Evolutionary conservation across 2,113 vertebrate species (phyloP).

Genomic region (Dicrurus megarhynchus): DNA sequence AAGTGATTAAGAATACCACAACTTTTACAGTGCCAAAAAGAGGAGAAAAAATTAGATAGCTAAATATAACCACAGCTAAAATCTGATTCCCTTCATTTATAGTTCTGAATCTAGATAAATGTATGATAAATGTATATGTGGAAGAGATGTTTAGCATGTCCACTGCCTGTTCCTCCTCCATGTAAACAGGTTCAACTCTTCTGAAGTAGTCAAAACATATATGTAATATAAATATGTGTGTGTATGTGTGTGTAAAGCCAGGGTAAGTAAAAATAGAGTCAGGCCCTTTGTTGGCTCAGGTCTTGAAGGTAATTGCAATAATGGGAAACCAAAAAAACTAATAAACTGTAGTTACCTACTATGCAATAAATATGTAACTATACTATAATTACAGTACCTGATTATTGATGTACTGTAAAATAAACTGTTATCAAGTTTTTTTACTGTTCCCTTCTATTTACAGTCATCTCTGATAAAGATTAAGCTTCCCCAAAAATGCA

Average conservation of each 20-base stretch:
- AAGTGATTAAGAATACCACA: slow-evolving; percentile 19
- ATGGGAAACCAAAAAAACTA: neutral
- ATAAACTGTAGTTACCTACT: neutral
- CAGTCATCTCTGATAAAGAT: slow-evolving; percentile 44
- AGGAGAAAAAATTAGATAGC: neutral
- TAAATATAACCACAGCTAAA: slow-evolving; percentile 4
- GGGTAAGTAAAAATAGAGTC: neutral
- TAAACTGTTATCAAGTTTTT: slow-evolving; percentile 31
- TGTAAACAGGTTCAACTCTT: neutral
- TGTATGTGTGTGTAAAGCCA: neutral
- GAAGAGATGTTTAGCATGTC: neutral
- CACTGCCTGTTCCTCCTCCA: neutral
- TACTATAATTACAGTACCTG: slow-evolving; percentile 51
- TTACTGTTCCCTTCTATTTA: slow-evolving; percentile 62
- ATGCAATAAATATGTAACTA: slow-evolving; percentile 26
- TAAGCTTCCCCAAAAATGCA: slow-evolving; percentile 56
- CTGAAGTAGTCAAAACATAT: neutral
- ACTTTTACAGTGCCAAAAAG: neutral
- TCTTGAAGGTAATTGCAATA: neutral
- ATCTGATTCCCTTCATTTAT: neutral
- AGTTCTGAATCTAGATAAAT: neutral
- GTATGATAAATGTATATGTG: neutral
- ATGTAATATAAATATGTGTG: neutral
- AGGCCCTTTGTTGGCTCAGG: neutral
- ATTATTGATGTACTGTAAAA: slow-evolving; percentile 56